Evolutionary conservation across 2,888 invertebrate genomes (phyloP).

Genomic region (Erebia ligea): DNA sequence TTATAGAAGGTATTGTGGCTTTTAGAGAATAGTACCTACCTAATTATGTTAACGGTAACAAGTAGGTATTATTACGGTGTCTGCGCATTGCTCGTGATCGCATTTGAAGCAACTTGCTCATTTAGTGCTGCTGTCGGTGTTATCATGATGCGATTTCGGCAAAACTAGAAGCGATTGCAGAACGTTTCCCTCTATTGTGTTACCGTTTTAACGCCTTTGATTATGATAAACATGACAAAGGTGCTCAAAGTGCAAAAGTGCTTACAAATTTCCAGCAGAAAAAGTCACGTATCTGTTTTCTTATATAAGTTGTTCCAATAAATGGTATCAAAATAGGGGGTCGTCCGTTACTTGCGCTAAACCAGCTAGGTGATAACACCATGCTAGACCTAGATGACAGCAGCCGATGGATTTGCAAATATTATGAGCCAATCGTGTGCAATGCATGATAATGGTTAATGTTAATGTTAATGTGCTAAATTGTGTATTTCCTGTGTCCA

Average conservation of each 20-base stretch:
- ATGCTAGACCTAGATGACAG: constrained; percentile 77
- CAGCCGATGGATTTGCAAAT: constrained; percentile 68
- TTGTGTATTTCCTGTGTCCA: constrained; percentile 60
- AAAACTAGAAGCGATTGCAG: constrained; percentile 71
- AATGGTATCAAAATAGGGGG: constrained; percentile 71
- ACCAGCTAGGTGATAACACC: constrained; percentile 78
- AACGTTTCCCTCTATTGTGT: constrained; percentile 68
- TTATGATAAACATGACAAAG: not conserved
- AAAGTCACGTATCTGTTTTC: not conserved
- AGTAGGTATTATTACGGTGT: constrained; percentile 49
- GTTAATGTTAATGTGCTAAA: constrained; percentile 70
- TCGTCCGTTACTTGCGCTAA: constrained; percentile 63
- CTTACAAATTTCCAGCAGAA: not conserved
- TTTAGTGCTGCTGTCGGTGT: constrained; percentile 71
- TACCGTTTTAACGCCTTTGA: constrained; percentile 53
- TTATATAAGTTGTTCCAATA: not conserved
- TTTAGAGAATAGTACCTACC: constrained; percentile 31
- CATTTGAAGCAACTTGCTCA: constrained; percentile 64
- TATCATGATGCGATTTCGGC: constrained; percentile 72
- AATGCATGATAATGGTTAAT: constrained; percentile 76
- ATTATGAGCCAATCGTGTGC: constrained; percentile 77
- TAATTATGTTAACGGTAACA: constrained; percentile 31
- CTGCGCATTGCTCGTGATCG: constrained; percentile 64
- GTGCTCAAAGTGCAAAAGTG: no score
- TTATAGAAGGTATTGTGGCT: not conserved